Base-by-base conservation (phyloP, 1,140 invertebrate genomes). In the Samia ricini region DNA sequence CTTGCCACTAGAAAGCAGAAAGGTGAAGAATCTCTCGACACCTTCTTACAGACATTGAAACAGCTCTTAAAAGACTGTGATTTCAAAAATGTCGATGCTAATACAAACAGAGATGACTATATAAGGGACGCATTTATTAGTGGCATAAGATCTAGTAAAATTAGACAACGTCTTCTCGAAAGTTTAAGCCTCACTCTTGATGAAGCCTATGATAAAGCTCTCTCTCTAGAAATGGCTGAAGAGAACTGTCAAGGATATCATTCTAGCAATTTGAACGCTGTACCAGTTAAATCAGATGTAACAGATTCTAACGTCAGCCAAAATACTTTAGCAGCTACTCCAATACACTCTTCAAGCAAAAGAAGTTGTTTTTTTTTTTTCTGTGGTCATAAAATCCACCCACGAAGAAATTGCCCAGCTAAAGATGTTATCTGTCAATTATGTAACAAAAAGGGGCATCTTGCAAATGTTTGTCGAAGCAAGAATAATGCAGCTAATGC, bases 81-180 rank as follows among this genome's bases (percentile, higher is more conserved):
- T n/a, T 68, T 72, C 57, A 61, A 51, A 23, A 33, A 4, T 42
- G 63, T 72, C 19, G 58, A 61, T 52, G 61, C 63, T 10, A 57
- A 68, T n/a, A 58, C 36, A 55, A 50, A 69, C 19, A 24, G 54
- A 36, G 52, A 50, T 10, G 63, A 72, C 3, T 22, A 6, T 15
- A 51, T 72, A 3, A 50, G 69, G 6, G 63, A 61, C 24, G 63
- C 69, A 4, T 72, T 72, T 26, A 68, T 72, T n/a, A 48, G 64
- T 18, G 66, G 69, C 1, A 61, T 72, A 24, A 42, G 20, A 12
- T 64, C 58, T 10, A 12, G 52, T 15, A 68, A 59, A 22, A 66
- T 72, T 2, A 48, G 66, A 33, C 48, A 68, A 33, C 59, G 66
- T 22, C 56, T 68, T 19, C 18, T 72, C 33, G 66, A 68, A 59